Evolutionary conservation across 2,797 vertebrate genomes (phyloP).

Genomic region (Tenualosa thibaudeaui): DNA sequence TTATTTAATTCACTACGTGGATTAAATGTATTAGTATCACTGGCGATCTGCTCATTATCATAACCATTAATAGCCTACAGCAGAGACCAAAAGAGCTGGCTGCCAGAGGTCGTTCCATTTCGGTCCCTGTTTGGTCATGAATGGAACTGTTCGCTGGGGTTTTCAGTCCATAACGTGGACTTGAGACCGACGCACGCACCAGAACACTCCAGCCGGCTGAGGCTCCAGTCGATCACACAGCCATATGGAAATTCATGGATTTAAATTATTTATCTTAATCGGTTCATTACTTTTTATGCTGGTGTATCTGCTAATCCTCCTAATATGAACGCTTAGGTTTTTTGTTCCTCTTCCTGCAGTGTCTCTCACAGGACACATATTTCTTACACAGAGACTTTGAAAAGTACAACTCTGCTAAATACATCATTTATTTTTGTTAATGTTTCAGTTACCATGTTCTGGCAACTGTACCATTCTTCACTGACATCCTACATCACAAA

Average conservation of each 20-base stretch:
- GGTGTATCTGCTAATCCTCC: constrained; percentile 69
- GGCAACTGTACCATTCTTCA: not conserved
- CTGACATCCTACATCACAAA: not conserved
- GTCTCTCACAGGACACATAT: constrained; percentile 32
- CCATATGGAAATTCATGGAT: constrained; percentile 76
- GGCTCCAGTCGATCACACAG: constrained; percentile 70
- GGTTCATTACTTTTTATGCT: constrained; percentile 79
- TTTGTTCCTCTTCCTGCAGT: constrained; percentile 41
- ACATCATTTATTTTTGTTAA: constrained; percentile 2
- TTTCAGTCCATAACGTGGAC: constrained; percentile 67
- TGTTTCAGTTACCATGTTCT: not conserved
- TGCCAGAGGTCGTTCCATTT: constrained; percentile 57
- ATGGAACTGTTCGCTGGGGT: constrained; percentile 56
- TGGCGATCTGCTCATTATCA: constrained; percentile 74
- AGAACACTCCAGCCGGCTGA: constrained; percentile 52
- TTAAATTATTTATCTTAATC: constrained; percentile 80
- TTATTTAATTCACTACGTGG: constrained; percentile 74
- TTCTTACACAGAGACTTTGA: constrained; percentile 19
- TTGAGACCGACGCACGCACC: constrained; percentile 58
- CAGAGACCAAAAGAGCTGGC: constrained; percentile 45
- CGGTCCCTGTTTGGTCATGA: constrained; percentile 57
- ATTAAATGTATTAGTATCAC: constrained; percentile 72
- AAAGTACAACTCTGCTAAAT: constrained; percentile 9
- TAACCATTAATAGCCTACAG: constrained; percentile 67
- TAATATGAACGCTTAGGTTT: constrained; percentile 66